Evolutionary conservation across 2,797 vertebrate species (phyloP).

Genomic region (Apodemus agrarius): DNA sequence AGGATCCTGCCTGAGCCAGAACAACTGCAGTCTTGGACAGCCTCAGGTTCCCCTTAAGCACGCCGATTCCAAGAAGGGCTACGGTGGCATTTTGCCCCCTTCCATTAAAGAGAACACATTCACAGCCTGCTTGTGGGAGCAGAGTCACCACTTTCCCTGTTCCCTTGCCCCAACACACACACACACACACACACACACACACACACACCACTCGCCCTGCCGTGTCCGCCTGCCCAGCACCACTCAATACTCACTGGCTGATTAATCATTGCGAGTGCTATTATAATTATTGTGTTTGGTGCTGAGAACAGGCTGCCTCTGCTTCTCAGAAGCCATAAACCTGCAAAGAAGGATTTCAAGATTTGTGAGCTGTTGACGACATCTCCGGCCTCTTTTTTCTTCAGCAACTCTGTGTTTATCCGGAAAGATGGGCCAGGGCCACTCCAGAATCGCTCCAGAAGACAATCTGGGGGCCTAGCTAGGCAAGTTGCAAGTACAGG

Average conservation of each 20-base stretch:
- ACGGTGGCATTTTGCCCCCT: accelerated
- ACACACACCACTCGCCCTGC: neutral
- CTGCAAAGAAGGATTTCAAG: slow-evolving; percentile 76
- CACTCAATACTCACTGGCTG: slow-evolving; percentile 56
- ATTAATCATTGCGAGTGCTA: slow-evolving; percentile 78
- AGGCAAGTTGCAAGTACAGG: neutral
- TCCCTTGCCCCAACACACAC: neutral
- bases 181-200: neutral
- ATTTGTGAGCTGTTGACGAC: slow-evolving; percentile 70
- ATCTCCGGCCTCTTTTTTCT: slow-evolving; percentile 21
- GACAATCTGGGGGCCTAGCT: neutral
- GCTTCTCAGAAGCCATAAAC: slow-evolving; percentile 81
- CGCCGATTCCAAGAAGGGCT: neutral
- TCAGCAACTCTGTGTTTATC: slow-evolving; percentile 17
- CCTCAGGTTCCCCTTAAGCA: neutral
- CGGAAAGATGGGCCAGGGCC: neutral
- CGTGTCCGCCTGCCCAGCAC: neutral
- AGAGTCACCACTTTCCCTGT: neutral
- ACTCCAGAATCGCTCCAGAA: neutral
- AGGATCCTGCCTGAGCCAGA: neutral
- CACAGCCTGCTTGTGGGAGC: neutral
- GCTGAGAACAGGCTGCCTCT: slow-evolving; percentile 74
- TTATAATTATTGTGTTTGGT: slow-evolving; percentile 73
- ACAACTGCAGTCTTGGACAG: neutral
- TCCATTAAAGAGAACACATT: neutral